Base-by-base conservation (phyloP, 1,140 invertebrate genomes). In the Triops cancriformis region DNA sequence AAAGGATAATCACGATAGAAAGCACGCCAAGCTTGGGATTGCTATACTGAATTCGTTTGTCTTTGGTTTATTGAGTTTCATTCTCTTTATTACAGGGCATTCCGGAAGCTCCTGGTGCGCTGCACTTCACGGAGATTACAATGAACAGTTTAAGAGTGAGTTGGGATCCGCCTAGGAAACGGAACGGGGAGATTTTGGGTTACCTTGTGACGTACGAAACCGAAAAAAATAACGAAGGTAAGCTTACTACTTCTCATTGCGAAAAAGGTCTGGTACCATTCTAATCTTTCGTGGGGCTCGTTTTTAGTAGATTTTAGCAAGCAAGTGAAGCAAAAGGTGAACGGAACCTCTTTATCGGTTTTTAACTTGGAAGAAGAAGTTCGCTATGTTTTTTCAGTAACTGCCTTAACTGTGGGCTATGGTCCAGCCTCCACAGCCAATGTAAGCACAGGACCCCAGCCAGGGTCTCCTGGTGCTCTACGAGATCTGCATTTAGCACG, bases 171-270 rank as follows among this genome's bases (percentile, higher is more conserved):
- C 97, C 97, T 0, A 89, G 90, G 78, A 89, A 93, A 80, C 90
- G 93, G 18, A 99, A 99, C 85, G 97, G 97, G 1, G 89, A 92
- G 81, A 94, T 99, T 81, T 86, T 92, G 11, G 92, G 94, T 10
- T 99, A 99, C 82, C 88, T 96, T 64, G 93, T 99, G 18, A 94
- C 94, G 7, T 99, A 98, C 84, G 94, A 97, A 85, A 97, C 95
- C 14, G 92, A 93, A 1, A 91, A 94, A 83, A 92, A 94, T 84
- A 94, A 95, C 82, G 93, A 95, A 85, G 89, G 93, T 95, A 86
- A 89, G 90, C 89, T 64, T 43, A 51, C 7, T 1, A 3, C n/a
- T 23, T 77, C 23, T 28, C 11, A 73, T 42, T 64, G 18, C 0
- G 9, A 23, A 1, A 79, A 72, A 27, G 3, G 4, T 14, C 41